A percentile compares a stretch with the other conserved stretches of the same genome.
Conservation (phyloP, 1,140 invertebrate genomes). For the Aleiodes sp. region DNA sequence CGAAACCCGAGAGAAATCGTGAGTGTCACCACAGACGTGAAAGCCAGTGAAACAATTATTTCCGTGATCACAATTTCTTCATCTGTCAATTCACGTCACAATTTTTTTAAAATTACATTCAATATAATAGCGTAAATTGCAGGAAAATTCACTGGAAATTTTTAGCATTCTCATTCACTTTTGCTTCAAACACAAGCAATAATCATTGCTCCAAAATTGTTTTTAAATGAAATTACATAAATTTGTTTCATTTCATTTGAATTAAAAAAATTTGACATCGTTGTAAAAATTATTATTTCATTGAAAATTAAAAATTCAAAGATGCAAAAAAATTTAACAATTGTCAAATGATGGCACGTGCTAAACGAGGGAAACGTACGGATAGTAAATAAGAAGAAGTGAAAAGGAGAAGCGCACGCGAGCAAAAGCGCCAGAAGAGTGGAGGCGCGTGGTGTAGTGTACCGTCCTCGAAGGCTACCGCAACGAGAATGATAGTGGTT, state of each 20-base stretch:
- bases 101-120: background rate
- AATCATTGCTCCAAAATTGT: too few species aligned
- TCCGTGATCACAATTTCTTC: conserved; percentile 19
- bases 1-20: conserved; percentile 24
- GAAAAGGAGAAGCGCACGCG: conserved; percentile 31
- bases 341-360: conserved; percentile 25
- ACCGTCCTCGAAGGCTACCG: conserved; percentile 42
- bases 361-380: conserved; percentile 2
- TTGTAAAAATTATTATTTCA: too few species aligned
- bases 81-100: background rate
- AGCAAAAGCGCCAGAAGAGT: conserved; percentile 23
- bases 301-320: too few species aligned
- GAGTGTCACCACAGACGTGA: conserved; percentile 28
- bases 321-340: too few species aligned
- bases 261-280: too few species aligned
- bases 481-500: conserved; percentile 44
- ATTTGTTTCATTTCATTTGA: too few species aligned
- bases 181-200: too few species aligned
- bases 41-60: conserved; percentile 28
- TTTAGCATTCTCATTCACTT: background rate
- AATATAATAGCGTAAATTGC: background rate
- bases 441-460: conserved; percentile 27
- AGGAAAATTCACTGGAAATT: background rate
- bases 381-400: background rate
- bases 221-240: too few species aligned